Evolutionary conservation across 2,888 invertebrate species (phyloP).

Genomic region (Chrysotoxum bicinctum): DNA sequence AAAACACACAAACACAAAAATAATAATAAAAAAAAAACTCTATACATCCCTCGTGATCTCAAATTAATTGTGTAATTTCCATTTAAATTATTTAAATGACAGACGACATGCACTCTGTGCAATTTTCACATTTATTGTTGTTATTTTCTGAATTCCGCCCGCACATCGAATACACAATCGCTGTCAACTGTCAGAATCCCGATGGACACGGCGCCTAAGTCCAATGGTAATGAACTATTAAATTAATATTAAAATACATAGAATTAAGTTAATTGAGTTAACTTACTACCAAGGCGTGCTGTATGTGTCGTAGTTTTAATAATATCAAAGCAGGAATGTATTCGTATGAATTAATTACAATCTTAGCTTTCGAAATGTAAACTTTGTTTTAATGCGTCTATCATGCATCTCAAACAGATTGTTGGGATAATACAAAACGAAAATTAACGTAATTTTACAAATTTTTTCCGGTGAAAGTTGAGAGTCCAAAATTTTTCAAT

Average conservation of each 20-base stretch:
- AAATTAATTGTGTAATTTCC: conserved; percentile 68
- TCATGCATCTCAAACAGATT: too few relatives aligned
- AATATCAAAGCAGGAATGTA: background rate
- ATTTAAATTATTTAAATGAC: conserved; percentile 70
- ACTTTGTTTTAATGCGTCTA: too few relatives aligned
- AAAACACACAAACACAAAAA: conserved; percentile 9
- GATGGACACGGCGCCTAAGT: conserved; percentile 14
- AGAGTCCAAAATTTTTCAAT: too few relatives aligned
- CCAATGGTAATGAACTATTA: conserved; percentile 15
- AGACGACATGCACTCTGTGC: conserved; percentile 65
- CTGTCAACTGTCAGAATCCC: conserved; percentile 16
- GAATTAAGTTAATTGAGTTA: conserved; percentile 15
- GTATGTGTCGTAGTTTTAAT: background rate
- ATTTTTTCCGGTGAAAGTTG: too few relatives aligned
- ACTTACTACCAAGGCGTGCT: background rate
- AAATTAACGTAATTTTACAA: too few relatives aligned
- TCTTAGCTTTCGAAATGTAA: too few relatives aligned
- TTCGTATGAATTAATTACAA: too few relatives aligned
- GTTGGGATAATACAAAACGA: too few relatives aligned
- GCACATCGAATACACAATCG: background rate
- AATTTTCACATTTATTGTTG: conserved; percentile 47
- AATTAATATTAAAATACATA: conserved; percentile 6
- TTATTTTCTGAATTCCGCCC: conserved; percentile 27
- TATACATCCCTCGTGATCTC: conserved; percentile 60
- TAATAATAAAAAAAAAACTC: conserved; percentile 6